phyloP scores from a whole-genome alignment of 1,140 invertebrate species.

The Drosophila yakuba region DNA sequence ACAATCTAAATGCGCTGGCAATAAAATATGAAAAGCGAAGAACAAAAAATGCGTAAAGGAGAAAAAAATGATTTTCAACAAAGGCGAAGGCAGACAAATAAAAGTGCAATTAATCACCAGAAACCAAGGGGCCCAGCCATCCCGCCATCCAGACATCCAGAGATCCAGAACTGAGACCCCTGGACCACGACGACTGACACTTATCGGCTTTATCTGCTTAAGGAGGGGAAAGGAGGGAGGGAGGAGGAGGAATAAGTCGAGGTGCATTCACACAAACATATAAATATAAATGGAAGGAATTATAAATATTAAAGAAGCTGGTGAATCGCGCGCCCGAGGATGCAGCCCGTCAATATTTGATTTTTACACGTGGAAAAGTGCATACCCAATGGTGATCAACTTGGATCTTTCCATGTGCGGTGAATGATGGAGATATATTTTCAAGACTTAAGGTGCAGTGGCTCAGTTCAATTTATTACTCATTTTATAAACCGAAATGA shows the following conservation, averaged over 20 bases:
- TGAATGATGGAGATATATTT: too few species aligned
- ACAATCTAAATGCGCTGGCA: slow-evolving; percentile 60
- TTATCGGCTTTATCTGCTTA: slow-evolving; percentile 77
- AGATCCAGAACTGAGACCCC: slow-evolving; percentile 19
- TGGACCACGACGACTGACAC: slow-evolving; percentile 58
- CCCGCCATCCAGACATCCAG: background rate
- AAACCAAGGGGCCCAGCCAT: slow-evolving; percentile 47
- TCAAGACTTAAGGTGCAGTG: too few species aligned
- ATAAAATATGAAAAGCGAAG: slow-evolving; percentile 65
- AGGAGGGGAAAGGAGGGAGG: slow-evolving; percentile 21
- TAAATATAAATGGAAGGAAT: slow-evolving; percentile 68
- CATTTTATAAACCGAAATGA: too few species aligned
- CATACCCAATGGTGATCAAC: background rate
- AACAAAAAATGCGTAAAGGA: slow-evolving; percentile 40
- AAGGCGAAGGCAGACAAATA: slow-evolving; percentile 68
- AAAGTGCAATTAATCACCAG: slow-evolving; percentile 81
- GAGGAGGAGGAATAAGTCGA: slow-evolving; percentile 11
- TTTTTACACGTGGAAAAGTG: slow-evolving; percentile 40
- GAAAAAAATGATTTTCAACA: slow-evolving; percentile 60
- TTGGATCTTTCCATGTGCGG: background rate
- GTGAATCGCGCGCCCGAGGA: slow-evolving; percentile 16
- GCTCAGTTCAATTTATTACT: too few species aligned
- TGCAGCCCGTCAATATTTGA: slow-evolving; percentile 72
- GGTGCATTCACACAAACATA: slow-evolving; percentile 36
- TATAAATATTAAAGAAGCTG: slow-evolving; percentile 70